A percentile compares a stretch with the other conserved stretches of the same genome.
These are phyloP conservation scores for Conus ventricosus DNA, from an alignment of 1,140 invertebrate species.

Conservation along the genomic window DNA sequence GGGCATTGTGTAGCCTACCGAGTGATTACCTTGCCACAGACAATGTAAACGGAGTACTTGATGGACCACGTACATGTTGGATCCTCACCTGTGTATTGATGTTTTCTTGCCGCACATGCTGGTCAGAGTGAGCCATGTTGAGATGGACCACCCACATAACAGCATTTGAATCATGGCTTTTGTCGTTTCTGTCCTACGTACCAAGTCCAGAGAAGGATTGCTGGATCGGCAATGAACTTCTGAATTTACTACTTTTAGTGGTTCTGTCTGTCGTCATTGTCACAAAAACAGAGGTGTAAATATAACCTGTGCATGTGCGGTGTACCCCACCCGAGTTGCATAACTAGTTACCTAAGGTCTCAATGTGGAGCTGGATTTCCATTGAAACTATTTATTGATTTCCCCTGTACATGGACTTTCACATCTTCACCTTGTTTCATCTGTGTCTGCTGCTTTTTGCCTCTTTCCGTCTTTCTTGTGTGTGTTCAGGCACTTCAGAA, in stretches of 20 bases:
- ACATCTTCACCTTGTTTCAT: no score
- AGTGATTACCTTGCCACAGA: neutral
- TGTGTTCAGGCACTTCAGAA: neutral
- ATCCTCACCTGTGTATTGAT: neutral
- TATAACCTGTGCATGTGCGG: no score
- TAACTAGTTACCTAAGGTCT: neutral
- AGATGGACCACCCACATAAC: neutral
- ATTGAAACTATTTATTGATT: neutral
- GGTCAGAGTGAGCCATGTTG: neutral
- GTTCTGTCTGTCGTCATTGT: neutral
- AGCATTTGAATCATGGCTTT: neutral
- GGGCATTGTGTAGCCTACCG: neutral
- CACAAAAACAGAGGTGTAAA: neutral
- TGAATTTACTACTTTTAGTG: neutral
- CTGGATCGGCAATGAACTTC: neutral
- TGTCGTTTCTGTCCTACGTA: no score
- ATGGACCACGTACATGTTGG: neutral
- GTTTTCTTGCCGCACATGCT: neutral
- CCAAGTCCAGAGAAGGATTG: neutral
- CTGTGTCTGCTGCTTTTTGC: neutral
- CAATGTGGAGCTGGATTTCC: slow-evolving; percentile 3
- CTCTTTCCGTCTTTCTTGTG: neutral
- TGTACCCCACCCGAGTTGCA: no score
- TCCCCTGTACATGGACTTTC: no score
- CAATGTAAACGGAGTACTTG: neutral